Base-by-base conservation (phyloP, 2,888 invertebrate species). In the Oscheius sp. region DNA sequence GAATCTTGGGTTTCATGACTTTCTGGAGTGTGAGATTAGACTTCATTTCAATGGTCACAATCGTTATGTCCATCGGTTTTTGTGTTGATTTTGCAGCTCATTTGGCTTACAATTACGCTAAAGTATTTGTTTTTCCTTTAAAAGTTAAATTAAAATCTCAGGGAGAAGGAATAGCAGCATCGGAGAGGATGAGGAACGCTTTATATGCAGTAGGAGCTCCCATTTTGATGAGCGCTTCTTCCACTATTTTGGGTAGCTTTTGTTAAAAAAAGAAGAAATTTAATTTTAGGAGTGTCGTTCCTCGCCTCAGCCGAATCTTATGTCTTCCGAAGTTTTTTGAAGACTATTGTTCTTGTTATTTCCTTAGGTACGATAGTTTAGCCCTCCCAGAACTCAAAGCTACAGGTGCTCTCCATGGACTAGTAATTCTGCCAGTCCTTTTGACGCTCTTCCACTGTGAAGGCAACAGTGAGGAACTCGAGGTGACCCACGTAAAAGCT, bases 71-170 rank as follows among this genome's bases (percentile, higher is more conserved):
- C 87, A 95, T 95, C 72, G 95, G 86, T 3, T 95, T 95, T 89
- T 95, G 94, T 15, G 95, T 95, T 0, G 95, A 95, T 86, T 95
- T 95, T 87, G 94, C 95, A 0, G 95, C 95, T 1, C 95, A 95
- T 87, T 94, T 95, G 75, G 94, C 95, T 83, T 95, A 95, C 86
- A 84, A 86, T 66, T 86, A 82, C 72, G 80, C 85, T 12, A 84
- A 84, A 69, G 83, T 82, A 15, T 52, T 12, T 34, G 4, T 42
- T 2, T 23, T n/a, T n/a, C n/a, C n/a, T n/a, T n/a, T n/a, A n/a
- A n/a, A n/a, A n/a, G n/a, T n/a, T n/a, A n/a, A n/a, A n/a, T n/a
- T n/a, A n/a, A n/a, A 33, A 4, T 10, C 74, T 57, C 57, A 81
- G 79, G 84, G 82, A 27, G 67, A 79, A 42, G 75, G 76, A 27